Conservation (phyloP, 2,888 invertebrate species). For the Theristus sp. region DNA sequence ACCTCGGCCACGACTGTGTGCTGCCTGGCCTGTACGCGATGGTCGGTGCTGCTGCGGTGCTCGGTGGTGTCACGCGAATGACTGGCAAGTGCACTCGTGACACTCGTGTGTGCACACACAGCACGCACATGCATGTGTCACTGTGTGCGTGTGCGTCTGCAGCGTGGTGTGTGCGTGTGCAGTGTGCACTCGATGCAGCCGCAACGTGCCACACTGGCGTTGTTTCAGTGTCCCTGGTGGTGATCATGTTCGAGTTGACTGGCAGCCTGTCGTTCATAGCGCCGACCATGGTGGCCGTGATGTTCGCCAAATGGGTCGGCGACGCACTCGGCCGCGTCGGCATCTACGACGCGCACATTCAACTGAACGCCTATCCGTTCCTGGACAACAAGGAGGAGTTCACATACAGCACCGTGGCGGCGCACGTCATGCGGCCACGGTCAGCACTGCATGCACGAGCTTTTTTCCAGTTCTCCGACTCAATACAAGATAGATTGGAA, state of each 20-base stretch:
- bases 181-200: no score
- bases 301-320: conserved; percentile 90
- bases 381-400: conserved; percentile 89
- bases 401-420: conserved; percentile 85
- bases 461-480: no score
- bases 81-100: conserved; percentile 5
- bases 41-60: conserved; percentile 96
- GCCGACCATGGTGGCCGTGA: conserved; percentile 69
- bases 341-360: conserved; percentile 89
- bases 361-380: conserved; percentile 94
- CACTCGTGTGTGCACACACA: conserved; percentile 2
- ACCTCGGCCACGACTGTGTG: conserved; percentile 47
- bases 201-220: no score
- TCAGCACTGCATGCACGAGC: no score
- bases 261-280: conserved; percentile 95
- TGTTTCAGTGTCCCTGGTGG: conserved; percentile 63
- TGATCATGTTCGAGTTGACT: conserved; percentile 98
- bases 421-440: conserved; percentile 93
- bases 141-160: no score
- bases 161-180: no score
- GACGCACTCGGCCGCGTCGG: conserved; percentile 23
- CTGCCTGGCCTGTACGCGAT: conserved; percentile 97
- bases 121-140: no score
- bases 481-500: no score
- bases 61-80: conserved; percentile 72